Evolutionary conservation across 2,113 vertebrate species (phyloP).

Genomic region (Sula dactylatra): DNA sequence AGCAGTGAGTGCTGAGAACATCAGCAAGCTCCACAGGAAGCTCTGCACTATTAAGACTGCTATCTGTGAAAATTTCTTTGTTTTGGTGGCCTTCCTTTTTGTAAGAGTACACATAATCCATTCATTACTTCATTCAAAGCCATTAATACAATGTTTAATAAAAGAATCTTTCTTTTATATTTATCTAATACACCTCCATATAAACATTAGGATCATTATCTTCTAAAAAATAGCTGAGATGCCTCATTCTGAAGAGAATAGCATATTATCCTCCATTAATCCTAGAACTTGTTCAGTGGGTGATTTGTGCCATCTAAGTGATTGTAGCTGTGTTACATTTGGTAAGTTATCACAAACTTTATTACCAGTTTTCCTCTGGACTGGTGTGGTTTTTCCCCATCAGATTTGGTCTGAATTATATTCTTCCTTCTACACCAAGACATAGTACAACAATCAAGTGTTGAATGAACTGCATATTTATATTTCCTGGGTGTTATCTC

Average conservation of each 20-base stretch:
- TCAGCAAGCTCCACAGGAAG: background rate
- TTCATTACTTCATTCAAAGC: background rate
- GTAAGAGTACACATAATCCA: background rate
- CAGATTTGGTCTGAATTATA: background rate
- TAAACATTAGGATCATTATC: background rate
- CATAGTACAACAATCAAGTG: background rate
- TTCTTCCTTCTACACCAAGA: background rate
- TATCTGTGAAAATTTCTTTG: background rate
- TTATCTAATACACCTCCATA: background rate
- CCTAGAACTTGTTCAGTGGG: background rate
- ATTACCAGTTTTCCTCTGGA: background rate
- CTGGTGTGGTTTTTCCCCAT: background rate
- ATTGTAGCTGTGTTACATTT: background rate
- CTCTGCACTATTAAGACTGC: background rate
- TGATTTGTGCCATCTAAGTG: background rate
- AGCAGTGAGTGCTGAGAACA: background rate
- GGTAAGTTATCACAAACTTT: background rate
- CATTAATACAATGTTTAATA: background rate
- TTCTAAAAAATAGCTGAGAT: background rate
- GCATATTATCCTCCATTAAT: constrained; percentile 14
- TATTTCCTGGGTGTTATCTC: background rate
- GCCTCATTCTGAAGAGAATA: background rate
- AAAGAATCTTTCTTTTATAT: background rate
- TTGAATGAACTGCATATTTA: background rate
- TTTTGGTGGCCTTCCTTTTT: background rate